Base-by-base conservation (phyloP, 1,140 invertebrate genomes). In the Drosophila yakuba region DNA sequence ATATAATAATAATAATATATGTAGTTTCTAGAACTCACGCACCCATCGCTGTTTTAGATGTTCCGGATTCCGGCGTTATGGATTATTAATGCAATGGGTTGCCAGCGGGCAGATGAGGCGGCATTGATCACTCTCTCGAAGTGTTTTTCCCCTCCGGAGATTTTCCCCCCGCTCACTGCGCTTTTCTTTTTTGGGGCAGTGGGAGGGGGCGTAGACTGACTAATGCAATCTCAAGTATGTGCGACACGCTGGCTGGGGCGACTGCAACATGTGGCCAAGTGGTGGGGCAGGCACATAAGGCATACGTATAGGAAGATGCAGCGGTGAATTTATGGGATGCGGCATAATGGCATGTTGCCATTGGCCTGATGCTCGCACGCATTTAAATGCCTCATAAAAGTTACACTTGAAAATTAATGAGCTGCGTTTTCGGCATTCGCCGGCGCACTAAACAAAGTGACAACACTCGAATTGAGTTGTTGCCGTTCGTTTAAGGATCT, bases 391-490 rank as follows among this genome's bases (percentile, higher is more conserved):
- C 84, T 89, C 89, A 89, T 89, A 89, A 89, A 89, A 89, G 85
- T 89, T 89, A 89, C 84, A 89, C 84, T 89, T 89, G 84, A 89
- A 89, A 89, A 89, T 89, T 89, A 89, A 89, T 89, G 84, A 89
- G 84, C 84, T 89, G 64, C 77, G 74, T 83, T 89, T 89, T 84
- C 55, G 43, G 74, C 68, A 77, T 78, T 89, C 84, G 89, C 78
- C 78, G 84, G 80, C 78, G 78, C 77, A 84, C 84, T 74, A 32
- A 32, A 89, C 84, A 89, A 89, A 89, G 84, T 89, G 84, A 89
- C 84, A 89, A 89, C 84, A 89, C 84, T 84, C 78, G 84, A 89
- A 89, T 89, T 89, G 89, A 89, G 84, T 78, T 89, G 84, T 89
- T 20, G 20, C 20, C 20, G 20, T 20, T 20, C 20, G 20, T 20